Evolutionary conservation across 2,113 vertebrate species (phyloP), one percentile per base, ranked within the genome.

Genomic region (Microtus ochrogaster): DNA sequence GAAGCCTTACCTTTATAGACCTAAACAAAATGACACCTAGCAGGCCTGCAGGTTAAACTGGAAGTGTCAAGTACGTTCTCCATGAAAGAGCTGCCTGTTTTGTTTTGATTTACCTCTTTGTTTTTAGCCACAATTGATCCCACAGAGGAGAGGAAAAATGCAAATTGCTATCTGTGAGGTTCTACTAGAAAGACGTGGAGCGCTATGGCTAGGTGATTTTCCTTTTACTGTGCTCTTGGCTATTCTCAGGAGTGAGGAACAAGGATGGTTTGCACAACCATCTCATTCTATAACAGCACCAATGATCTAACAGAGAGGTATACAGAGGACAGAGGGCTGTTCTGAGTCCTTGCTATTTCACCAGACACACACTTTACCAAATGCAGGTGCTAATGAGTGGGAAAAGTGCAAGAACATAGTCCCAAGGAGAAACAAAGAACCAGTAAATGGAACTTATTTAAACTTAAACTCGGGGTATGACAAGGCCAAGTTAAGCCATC

Each of bases 261-360:
- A 96, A 97, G 94, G 90, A 96, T 88, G 95, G 44, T 84, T 92
- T 95, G 73, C 55, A 95, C 39, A 95, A 96, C 30, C 33, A 82
- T 49, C 91, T 95, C 66, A 74, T 58, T 93, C 73, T 90, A 44
- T 84, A 96, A 36, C 55, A 81, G 81, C 72, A 47, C 72, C 74
- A 94, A 93, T 93, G 79, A 88, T 95, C 89, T 95, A 97, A 84
- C 41, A 92, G 88, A 76, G 65, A 76, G 76, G 44, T 10, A 74
- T 77, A 84, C 79, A 16, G 87, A 94, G 14, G 39, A 94, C 87
- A 92, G 58, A 89, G n/a, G 36, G 33, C 30, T 85, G 12, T 41
- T 95, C 28, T 47, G 28, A 72, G 52, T 83, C 79, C 93, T 82
- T 92, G 77, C n/a, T 49, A 44, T 49, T 74, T 93, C 30, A 65